These are phyloP conservation scores for Emys orbicularis DNA, from an alignment of 2,797 vertebrate species.

Conservation along the genomic window DNA sequence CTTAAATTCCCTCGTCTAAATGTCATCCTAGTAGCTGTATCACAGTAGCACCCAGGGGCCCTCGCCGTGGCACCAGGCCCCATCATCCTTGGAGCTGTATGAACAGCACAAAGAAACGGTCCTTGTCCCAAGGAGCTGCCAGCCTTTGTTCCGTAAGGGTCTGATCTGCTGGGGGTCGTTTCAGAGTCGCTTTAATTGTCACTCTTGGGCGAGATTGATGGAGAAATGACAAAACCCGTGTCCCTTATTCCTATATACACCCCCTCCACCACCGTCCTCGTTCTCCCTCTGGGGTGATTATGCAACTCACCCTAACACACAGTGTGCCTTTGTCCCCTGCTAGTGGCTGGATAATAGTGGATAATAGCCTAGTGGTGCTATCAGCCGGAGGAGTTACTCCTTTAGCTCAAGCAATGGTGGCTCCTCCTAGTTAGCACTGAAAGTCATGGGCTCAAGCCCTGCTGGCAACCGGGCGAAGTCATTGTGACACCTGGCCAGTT, in stretches of 20 bases:
- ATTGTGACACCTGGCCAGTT: not conserved
- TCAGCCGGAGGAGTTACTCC: not conserved
- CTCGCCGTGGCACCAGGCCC: not conserved
- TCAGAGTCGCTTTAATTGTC: not conserved
- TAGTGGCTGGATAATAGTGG: not conserved
- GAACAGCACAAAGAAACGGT: not conserved
- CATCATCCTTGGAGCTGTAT: not conserved
- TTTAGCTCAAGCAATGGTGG: not conserved
- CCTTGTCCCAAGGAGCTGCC: not conserved
- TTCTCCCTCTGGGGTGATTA: not conserved
- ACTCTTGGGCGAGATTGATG: not conserved
- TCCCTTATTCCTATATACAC: not conserved
- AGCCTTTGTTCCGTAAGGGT: not conserved
- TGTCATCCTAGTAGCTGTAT: not conserved
- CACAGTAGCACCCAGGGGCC: not conserved
- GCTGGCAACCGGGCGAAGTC: accelerated
- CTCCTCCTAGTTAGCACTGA: not conserved
- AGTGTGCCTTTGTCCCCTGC: not conserved
- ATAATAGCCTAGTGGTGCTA: not conserved
- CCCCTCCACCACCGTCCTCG: not conserved
- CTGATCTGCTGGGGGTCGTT: not conserved
- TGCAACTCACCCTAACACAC: no score
- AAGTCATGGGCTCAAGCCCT: not conserved
- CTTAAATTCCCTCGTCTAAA: not conserved
- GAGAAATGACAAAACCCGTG: not conserved